These are phyloP conservation scores for Andrena flavipes DNA, from an alignment of 2,888 invertebrate genomes.

Conservation along the genomic window DNA sequence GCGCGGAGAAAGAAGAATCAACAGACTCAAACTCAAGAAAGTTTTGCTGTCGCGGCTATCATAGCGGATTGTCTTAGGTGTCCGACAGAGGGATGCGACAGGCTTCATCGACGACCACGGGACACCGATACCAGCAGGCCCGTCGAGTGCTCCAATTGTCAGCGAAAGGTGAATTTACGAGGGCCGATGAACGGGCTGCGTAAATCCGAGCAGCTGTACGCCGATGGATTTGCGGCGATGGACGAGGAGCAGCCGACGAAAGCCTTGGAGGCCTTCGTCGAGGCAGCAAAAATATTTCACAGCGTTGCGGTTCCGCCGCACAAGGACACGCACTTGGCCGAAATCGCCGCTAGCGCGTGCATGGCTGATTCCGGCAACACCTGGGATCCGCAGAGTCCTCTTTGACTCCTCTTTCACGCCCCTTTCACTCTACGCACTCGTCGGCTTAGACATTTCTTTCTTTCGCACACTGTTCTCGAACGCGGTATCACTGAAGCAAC, in stretches of 20 bases:
- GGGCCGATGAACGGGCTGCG: conserved; percentile 84
- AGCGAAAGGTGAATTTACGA: conserved; percentile 85
- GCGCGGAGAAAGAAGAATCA: background rate
- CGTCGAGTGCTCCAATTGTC: conserved; percentile 86
- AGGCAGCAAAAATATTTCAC: conserved; percentile 88
- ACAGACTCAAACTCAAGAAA: no score
- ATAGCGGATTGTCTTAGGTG: conserved; percentile 83
- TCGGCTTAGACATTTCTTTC: no score
- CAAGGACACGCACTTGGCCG: conserved; percentile 89
- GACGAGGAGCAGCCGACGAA: conserved; percentile 86
- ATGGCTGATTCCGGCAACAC: conserved; percentile 87
- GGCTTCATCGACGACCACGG: conserved; percentile 85
- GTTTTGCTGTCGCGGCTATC: no score
- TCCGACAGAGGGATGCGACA: conserved; percentile 85
- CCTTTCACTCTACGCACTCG: no score
- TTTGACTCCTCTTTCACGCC: background rate
- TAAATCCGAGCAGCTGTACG: conserved; percentile 86
- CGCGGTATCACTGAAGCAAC: no score
- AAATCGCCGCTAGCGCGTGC: conserved; percentile 89
- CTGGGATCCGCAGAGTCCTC: conserved; percentile 55
- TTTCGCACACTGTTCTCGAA: no score
- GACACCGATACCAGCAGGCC: conserved; percentile 74
- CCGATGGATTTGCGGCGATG: conserved; percentile 85
- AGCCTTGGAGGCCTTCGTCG: conserved; percentile 86
- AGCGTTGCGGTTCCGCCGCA: conserved; percentile 89